Base-by-base conservation (phyloP, 2,113 vertebrate species). In the Lota lota region DNA sequence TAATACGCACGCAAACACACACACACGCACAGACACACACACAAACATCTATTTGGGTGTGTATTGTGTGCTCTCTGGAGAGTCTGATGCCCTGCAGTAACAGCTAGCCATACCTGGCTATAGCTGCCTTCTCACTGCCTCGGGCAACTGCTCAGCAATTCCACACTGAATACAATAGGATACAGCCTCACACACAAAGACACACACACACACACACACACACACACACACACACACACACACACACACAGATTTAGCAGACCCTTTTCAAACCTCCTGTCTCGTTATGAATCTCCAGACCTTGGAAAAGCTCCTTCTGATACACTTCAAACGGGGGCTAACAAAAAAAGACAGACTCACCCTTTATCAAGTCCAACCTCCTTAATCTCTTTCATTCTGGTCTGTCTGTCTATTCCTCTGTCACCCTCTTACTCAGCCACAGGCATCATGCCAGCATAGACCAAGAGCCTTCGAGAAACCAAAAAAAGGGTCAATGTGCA, bases 141-240 rank as follows among this genome's bases (percentile, higher is more conserved):
- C 79, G 16, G 91, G 92, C 92, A 85, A 89, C 91, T 92, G 83
- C 88, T 93, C 90, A 91, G 83, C 87, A 87, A 93, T 93, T 92
- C 91, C 81, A 76, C 79, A 85, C 87, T 87, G 90, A 89, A 91
- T 90, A 90, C 89, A 89, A 89, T 87, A 73, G 80, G 77, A 74
- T 82, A 73, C 75, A 77, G 86, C 65, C 81, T 76, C 61, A 22
- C 63, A 51, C 65, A 40, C 64, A 71, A 66, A 70, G 22, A 24
- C 65, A 17, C 24, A 21, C 66, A 22, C 40, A 51, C 40, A 64
- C 61, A 24, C 22, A 28, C 22, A 36, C 61, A 36, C 22, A 18
- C 22, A 36, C 61, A 63, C 22, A 63, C 61, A 28, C 61, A 62
- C 1, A 62, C 61, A 62, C 15, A 28, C 61, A 28, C 60, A 68